Base-by-base conservation (phyloP, 2,797 vertebrate species). In the Sebastolobus alascanus region DNA sequence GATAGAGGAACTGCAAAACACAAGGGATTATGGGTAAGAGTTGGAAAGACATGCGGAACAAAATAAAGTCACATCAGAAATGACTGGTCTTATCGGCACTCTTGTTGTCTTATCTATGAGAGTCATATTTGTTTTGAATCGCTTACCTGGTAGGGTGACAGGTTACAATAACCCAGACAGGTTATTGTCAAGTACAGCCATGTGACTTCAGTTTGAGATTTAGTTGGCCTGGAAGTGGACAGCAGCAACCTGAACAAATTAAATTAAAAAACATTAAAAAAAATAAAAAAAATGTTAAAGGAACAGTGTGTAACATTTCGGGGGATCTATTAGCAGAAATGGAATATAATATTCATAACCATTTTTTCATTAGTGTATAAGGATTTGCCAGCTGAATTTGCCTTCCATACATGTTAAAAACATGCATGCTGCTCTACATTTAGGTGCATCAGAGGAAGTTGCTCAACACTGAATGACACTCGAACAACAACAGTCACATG, bases 181-280 rank as follows among this genome's bases (percentile, higher is more conserved):
- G 46, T 22, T 18, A 40, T 6, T 14, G 18, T 67, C n/a, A 5
- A 11, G 37, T 46, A 25, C 7, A 54, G 37, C 14, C 8, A 1
- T 4, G 25, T 5, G 59, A 40, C 25, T 33, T 33, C 5, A 13
- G n/a, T 43, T 33, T 18, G 18, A 14, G 25, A 25, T 16, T 1
- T 38, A 3, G 2, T 31, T 58, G n/a, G 58, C 4, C 13, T 50
- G 18, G 8, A 66, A 31, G 18, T 22, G 35, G 35, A 6, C 37
- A 20, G 18, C 46, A 52, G 18, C 46, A 52, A 20, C 46, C 46
- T 52, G 46, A 20, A 20, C 0, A 52, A 0, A 52, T 52, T 0
- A 52, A 52, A 56, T 10, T 11, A 0, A 54, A 54, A 10, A n/a
- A 22, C 8, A 54, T n/a, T 5, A 54, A 1, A 54, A 25, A 1